These are phyloP conservation scores for Drosophila pallidifrons DNA, from an alignment of 1,140 invertebrate genomes.

Conservation along the genomic window DNA sequence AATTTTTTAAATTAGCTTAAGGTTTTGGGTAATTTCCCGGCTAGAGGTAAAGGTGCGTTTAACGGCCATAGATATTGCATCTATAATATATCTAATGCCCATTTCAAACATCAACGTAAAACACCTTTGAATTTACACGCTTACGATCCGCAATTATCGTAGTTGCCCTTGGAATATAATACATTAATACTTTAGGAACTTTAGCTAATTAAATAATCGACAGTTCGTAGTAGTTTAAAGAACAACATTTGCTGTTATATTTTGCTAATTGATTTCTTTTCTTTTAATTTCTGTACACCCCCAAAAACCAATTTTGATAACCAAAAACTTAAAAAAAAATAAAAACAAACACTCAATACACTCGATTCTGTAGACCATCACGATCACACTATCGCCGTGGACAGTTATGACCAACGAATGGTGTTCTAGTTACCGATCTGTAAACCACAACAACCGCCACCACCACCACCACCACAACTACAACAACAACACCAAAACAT, in stretches of 20 bases:
- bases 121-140: constrained; percentile 30
- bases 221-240: constrained; percentile 22
- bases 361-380: constrained; percentile 75
- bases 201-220: constrained; percentile 39
- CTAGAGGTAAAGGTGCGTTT: constrained; percentile 81
- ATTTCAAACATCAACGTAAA: constrained; percentile 6
- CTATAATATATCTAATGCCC: constrained; percentile 2
- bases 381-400: constrained; percentile 83
- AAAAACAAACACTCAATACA: constrained; percentile 34
- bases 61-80: constrained; percentile 41
- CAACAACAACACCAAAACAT: constrained; percentile 46
- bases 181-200: constrained; percentile 42
- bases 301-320: constrained; percentile 25
- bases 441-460: constrained; percentile 50
- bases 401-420: constrained; percentile 80
- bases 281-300: constrained; percentile 79
- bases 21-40: constrained; percentile 78
- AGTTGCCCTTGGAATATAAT: constrained; percentile 18
- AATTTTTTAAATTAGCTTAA: constrained; percentile 77
- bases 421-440: constrained; percentile 83
- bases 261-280: constrained; percentile 81
- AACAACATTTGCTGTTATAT: constrained; percentile 60
- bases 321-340: constrained; percentile 17
- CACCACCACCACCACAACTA: constrained; percentile 25
- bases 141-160: constrained; percentile 29